A percentile compares a stretch with the other conserved stretches of the same genome.
Conservation (phyloP, 2,888 invertebrate genomes). For the Leucozona laternaria region DNA sequence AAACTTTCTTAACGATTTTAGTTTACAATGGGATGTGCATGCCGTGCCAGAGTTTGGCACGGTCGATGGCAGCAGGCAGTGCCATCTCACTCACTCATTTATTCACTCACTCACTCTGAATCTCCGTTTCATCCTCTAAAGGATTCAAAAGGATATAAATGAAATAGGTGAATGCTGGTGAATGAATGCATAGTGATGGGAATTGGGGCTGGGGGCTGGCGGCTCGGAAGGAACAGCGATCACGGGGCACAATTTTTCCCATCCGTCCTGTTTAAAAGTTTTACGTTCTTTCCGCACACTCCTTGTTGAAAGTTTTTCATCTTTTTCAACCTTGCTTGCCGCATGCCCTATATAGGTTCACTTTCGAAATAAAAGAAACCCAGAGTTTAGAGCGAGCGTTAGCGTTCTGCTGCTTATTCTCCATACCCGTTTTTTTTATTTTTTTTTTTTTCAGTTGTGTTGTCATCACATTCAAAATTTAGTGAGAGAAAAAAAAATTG, state of each 20-base stretch:
- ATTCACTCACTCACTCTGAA: neutral
- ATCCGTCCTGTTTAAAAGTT: constrained; percentile 65
- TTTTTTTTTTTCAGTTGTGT: constrained; percentile 25
- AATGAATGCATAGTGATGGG: neutral
- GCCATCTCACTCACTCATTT: constrained; percentile 3
- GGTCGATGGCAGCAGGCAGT: neutral
- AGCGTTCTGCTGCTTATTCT: constrained; percentile 33
- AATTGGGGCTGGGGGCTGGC: neutral
- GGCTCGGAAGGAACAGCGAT: constrained; percentile 27
- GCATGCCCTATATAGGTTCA: neutral
- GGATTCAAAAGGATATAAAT: constrained; percentile 57
- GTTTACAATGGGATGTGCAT: constrained; percentile 67
- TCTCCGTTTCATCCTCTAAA: constrained; percentile 22
- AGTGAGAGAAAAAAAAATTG: constrained; percentile 35
- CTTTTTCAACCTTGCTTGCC: neutral
- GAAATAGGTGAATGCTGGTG: constrained; percentile 37
- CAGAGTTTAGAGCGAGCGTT: constrained; percentile 37
- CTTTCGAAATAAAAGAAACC: constrained; percentile 49
- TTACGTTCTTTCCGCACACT: constrained; percentile 56
- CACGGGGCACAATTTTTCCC: constrained; percentile 61
- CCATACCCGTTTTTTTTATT: neutral
- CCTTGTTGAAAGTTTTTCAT: constrained; percentile 58
- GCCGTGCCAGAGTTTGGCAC: constrained; percentile 17
- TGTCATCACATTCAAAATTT: constrained; percentile 61
- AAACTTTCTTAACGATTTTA: constrained; percentile 65